Conservation (phyloP, 2,113 vertebrate genomes). For the Anser cygnoides region DNA sequence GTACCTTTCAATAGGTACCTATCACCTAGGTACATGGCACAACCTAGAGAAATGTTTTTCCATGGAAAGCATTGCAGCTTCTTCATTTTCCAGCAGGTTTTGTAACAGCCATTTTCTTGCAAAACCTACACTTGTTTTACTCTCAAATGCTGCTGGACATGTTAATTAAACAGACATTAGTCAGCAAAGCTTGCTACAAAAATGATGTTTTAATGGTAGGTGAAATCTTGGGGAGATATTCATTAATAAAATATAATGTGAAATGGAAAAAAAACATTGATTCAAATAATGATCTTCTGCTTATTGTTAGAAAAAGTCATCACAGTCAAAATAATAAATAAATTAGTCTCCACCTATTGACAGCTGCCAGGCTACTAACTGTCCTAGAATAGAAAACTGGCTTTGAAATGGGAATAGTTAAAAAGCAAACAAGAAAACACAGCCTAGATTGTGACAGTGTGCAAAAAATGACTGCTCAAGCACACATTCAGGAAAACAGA, state of each 20-base stretch:
- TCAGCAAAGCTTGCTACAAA: not conserved
- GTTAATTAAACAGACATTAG: conserved; percentile 7
- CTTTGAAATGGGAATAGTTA: not conserved
- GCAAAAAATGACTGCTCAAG: not conserved
- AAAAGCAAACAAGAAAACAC: not conserved
- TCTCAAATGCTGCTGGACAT: not conserved
- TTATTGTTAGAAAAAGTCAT: not conserved
- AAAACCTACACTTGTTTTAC: not conserved
- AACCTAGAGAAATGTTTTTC: not conserved
- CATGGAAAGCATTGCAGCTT: not conserved
- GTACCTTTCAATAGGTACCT: too few relatives aligned
- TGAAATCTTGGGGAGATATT: not conserved
- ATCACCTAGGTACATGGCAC: too few relatives aligned
- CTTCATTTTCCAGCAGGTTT: not conserved
- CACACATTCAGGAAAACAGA: not conserved
- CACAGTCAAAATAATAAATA: not conserved
- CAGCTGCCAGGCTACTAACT: not conserved
- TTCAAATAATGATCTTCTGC: not conserved
- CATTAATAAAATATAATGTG: not conserved
- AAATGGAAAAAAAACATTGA: not conserved
- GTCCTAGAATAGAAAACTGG: not conserved
- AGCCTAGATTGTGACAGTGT: not conserved
- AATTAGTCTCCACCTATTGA: not conserved
- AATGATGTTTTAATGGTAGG: not conserved
- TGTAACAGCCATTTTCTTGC: not conserved